A percentile compares a stretch with the other conserved stretches of the same genome.
phyloP scores from a whole-genome alignment of 2,888 invertebrate species.

The Cinara cedri region DNA sequence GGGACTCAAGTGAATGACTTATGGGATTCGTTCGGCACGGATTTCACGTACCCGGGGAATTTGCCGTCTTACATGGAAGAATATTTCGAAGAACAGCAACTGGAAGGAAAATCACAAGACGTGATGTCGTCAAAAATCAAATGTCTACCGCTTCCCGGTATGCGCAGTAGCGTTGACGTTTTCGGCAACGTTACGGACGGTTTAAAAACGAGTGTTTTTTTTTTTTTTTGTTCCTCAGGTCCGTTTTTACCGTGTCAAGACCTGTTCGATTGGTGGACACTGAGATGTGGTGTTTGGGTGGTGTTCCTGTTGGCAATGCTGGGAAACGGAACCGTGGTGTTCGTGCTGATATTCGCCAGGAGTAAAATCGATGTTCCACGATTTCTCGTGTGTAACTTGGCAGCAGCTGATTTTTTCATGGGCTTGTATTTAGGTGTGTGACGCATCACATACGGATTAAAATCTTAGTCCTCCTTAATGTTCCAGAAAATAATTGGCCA shows the following conservation, averaged over 20 bases:
- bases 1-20: conserved; percentile 74
- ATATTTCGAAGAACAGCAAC: conserved; percentile 72
- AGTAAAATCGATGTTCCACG: conserved; percentile 96
- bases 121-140: conserved; percentile 65
- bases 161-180: conserved; percentile 49
- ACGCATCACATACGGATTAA: not conserved
- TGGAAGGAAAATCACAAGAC: conserved; percentile 59
- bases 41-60: conserved; percentile 74
- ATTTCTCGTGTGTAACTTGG: conserved; percentile 94
- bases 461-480: no score
- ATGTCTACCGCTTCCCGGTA: conserved; percentile 83
- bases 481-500: no score
- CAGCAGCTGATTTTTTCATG: conserved; percentile 97
- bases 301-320: conserved; percentile 93
- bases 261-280: conserved; percentile 96
- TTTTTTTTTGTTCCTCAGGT: conserved; percentile 66
- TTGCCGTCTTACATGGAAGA: conserved; percentile 75
- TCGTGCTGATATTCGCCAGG: conserved; percentile 87
- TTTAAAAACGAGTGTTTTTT: no score
- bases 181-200: no score
- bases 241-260: conserved; percentile 95
- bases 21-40: conserved; percentile 74
- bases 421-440: conserved; percentile 83
- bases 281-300: conserved; percentile 96
- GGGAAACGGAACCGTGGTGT: conserved; percentile 94